Evolutionary conservation across 2,888 invertebrate species (phyloP).

Genomic region (Polymixis flavicincta): DNA sequence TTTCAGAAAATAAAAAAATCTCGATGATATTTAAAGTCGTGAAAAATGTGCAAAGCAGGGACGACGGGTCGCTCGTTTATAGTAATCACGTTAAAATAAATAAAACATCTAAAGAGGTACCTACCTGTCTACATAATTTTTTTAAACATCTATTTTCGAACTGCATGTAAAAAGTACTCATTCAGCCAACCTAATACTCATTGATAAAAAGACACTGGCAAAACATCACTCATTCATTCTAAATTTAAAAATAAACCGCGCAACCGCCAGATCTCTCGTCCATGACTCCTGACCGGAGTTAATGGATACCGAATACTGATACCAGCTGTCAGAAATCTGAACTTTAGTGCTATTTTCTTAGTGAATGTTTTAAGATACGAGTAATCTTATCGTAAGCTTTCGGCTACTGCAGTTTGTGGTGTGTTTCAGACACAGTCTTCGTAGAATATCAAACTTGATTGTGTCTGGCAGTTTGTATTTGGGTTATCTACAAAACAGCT

Average conservation of each 20-base stretch:
- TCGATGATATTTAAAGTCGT: no score
- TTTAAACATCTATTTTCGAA: not conserved
- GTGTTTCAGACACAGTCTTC: slow-evolving; percentile 35
- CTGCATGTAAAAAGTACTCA: not conserved
- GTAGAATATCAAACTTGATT: slow-evolving; percentile 23
- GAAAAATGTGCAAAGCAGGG: no score
- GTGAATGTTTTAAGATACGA: slow-evolving; percentile 53
- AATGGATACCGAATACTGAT: slow-evolving; percentile 58
- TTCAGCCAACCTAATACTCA: not conserved
- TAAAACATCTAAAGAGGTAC: no score
- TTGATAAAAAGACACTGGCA: slow-evolving; percentile 36
- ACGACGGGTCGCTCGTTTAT: no score
- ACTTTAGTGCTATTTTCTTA: slow-evolving; percentile 58
- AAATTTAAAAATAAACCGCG: slow-evolving; percentile 56
- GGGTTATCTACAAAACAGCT: slow-evolving; percentile 15
- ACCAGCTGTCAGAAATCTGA: slow-evolving; percentile 52
- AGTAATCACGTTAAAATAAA: no score
- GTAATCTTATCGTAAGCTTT: slow-evolving; percentile 59
- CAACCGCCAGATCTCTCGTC: slow-evolving; percentile 45
- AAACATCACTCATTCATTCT: slow-evolving; percentile 51
- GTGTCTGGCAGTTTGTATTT: slow-evolving; percentile 38
- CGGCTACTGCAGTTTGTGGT: slow-evolving; percentile 53
- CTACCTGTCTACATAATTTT: no score
- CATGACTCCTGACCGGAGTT: slow-evolving; percentile 58
- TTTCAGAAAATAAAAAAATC: no score